Conservation (phyloP, 2,797 vertebrate genomes). For the Takifugu ocellatus region DNA sequence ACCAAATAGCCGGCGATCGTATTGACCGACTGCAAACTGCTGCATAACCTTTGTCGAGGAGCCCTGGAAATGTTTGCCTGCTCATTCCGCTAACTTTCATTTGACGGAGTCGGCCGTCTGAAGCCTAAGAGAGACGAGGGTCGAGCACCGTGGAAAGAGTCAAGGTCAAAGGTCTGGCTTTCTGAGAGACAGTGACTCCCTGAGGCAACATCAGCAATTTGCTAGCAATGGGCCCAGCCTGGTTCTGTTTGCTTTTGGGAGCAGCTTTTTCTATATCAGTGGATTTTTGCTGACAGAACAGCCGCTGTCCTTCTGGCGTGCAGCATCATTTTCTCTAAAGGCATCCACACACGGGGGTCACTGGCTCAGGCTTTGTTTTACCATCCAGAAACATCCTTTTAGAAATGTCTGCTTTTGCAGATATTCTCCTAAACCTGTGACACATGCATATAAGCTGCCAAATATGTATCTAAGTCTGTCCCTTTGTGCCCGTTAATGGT, state of each 20-base stretch:
- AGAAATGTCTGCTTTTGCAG: conserved; percentile 20
- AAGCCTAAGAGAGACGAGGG: conserved; percentile 45
- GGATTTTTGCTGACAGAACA: conserved; percentile 52
- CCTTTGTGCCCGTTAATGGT: background rate
- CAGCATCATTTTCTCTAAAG: conserved; percentile 45
- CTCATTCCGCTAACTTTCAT: background rate
- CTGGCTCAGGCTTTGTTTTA: conserved; percentile 24
- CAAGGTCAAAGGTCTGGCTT: conserved; percentile 55
- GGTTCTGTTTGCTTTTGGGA: conserved; percentile 50
- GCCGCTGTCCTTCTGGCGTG: conserved; percentile 39
- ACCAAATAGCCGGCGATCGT: too few relatives aligned
- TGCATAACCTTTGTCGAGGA: conserved; percentile 25
- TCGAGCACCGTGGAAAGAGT: conserved; percentile 57
- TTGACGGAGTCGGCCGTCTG: background rate
- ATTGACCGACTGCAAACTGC: too few relatives aligned
- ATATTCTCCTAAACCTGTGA: background rate
- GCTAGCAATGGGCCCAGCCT: conserved; percentile 35
- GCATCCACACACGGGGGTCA: conserved; percentile 17
- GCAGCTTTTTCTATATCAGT: conserved; percentile 12
- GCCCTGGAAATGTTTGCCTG: conserved; percentile 20
- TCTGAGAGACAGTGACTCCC: conserved; percentile 60
- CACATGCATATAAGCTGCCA: too few relatives aligned
- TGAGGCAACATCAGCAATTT: conserved; percentile 61
- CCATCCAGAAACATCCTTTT: conserved; percentile 18
- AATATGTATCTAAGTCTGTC: too few relatives aligned